phyloP scores from a whole-genome alignment of 2,797 vertebrate species.

The Otolemur crassicaudatus region DNA sequence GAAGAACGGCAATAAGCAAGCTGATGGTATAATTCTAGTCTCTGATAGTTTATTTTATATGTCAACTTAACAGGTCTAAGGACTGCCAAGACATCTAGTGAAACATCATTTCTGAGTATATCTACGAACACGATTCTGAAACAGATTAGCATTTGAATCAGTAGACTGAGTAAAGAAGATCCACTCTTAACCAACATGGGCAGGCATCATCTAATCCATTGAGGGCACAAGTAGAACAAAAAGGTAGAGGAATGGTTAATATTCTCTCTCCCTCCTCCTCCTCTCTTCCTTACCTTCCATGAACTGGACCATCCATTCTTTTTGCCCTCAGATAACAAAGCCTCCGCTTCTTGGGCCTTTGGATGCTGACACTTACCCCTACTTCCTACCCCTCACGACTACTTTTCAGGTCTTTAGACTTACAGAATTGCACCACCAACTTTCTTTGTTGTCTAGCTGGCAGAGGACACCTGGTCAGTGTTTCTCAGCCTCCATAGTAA shows the following conservation, averaged over 20 bases:
- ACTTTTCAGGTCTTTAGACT: background rate
- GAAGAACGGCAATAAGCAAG: background rate
- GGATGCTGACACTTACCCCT: background rate
- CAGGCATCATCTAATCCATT: background rate
- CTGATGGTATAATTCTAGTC: background rate
- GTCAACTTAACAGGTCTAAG: background rate
- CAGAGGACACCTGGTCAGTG: background rate
- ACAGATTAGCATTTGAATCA: background rate
- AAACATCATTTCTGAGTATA: background rate
- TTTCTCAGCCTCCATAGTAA: background rate
- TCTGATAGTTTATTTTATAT: background rate
- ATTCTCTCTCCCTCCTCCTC: too few relatives aligned
- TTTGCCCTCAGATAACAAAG: background rate
- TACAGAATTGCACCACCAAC: background rate
- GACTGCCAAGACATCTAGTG: background rate
- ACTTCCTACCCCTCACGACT: fast-evolving
- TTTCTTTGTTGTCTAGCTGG: background rate
- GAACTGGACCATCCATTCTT: background rate
- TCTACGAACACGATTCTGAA: background rate
- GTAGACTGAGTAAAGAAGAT: background rate
- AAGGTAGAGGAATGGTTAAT: background rate
- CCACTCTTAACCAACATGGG: fast-evolving
- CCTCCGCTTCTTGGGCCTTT: background rate
- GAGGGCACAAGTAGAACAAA: background rate
- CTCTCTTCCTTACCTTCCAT: too few relatives aligned